Evolutionary conservation across 2,888 invertebrate species (phyloP).

Genomic region (Thyatira batis): DNA sequence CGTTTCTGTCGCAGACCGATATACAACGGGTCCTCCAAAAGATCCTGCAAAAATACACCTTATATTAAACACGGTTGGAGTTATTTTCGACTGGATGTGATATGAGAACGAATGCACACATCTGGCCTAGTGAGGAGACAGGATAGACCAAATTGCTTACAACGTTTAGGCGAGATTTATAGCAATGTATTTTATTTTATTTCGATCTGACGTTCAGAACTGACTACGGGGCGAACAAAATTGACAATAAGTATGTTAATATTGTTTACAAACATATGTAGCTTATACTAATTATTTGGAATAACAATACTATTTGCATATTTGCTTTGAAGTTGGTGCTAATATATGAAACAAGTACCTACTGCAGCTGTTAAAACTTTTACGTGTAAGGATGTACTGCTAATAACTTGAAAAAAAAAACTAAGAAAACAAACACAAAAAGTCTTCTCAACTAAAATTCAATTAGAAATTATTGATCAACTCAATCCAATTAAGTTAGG

Average conservation of each 20-base stretch:
- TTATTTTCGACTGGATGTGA: neutral
- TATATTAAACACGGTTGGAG: neutral
- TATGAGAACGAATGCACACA: neutral
- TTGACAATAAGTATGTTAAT: no score
- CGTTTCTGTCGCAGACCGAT: slow-evolving; percentile 95
- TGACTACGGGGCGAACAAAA: no score
- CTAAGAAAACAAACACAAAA: no score
- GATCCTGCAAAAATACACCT: slow-evolving; percentile 78
- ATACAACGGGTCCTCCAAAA: slow-evolving; percentile 96
- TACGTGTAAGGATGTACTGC: no score
- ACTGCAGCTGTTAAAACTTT: no score
- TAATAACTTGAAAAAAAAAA: no score
- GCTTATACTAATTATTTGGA: no score
- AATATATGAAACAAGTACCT: no score
- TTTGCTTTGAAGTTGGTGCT: no score
- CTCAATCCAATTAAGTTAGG: neutral
- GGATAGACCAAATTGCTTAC: slow-evolving; percentile 19
- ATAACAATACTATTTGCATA: no score
- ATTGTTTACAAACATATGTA: no score
- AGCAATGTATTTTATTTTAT: neutral
- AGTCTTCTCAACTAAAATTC: neutral
- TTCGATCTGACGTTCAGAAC: neutral
- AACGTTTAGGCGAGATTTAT: slow-evolving; percentile 7
- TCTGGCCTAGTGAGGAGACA: slow-evolving; percentile 12
- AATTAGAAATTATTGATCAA: neutral